Evolutionary conservation across 1,140 invertebrate genomes (phyloP), one percentile per base, ranked within the genome.

Genomic region (Rhagoletis zephyria): DNA sequence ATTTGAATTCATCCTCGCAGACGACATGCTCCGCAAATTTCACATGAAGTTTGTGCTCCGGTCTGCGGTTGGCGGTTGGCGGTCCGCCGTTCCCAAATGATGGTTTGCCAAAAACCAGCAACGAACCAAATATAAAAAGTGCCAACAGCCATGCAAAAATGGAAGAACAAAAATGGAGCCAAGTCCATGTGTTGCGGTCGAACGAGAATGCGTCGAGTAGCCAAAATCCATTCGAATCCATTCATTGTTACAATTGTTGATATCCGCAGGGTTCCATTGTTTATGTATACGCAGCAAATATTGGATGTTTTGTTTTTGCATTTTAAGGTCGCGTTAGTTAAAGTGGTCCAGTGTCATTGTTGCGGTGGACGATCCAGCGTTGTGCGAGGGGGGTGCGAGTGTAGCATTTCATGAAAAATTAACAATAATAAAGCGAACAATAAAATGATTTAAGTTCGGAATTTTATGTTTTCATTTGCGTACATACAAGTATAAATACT

Each of bases 11-110:
- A 93, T 99, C 98, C 93, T 99, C 98, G 93, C 98, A 99, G 16
- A 99, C 98, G 4, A 99, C 97, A 93, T 97, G 97, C 92, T 99
- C 98, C 81, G 98, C 98, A 93, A 99, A 99, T 93, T 99, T 98
- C 30, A 99, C 98, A 94, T 99, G 98, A 88, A 99, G 95, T 93
- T 99, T 99, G 93, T 99, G 99, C 94, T 99, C 98, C 61, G 98
- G 97, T 92, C 98, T 93, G 89, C 63, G 61, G 64, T 87, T n/a
- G 16, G 85, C 40, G 85, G 10, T 45, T 40, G 59, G n/a, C 16
- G 85, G 40, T 65, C 14, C 7, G 59, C 16, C 10, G 60, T 64
- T 12, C 59, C 51, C 61, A 60, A 51, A n/a, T 19, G 86, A 65
- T 42, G 65, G 64, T 59, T 74, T 61, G 14, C 5, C 61, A 30